These are phyloP conservation scores for Meghimatium bilineatum DNA, from an alignment of 2,888 invertebrate genomes.

Conservation along the genomic window DNA sequence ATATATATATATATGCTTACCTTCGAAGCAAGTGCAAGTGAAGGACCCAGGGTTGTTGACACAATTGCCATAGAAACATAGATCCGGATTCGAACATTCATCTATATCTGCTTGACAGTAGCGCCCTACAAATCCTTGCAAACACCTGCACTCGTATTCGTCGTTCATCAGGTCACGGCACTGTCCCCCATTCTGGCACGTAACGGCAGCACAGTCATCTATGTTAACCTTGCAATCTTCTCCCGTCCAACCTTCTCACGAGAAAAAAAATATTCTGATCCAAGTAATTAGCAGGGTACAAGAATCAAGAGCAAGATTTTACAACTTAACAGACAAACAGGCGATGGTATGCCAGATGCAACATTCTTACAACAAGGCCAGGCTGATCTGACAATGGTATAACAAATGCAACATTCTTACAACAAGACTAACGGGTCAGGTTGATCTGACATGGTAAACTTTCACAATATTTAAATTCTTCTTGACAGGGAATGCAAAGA, in stretches of 20 bases:
- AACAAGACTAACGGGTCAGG: no score
- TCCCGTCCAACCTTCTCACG: conserved; percentile 24
- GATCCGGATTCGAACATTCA: not conserved
- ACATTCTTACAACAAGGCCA: not conserved
- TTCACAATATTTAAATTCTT: no score
- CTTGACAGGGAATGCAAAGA: no score
- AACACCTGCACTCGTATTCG: conserved; percentile 23
- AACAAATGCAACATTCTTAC: no score
- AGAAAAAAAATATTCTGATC: not conserved
- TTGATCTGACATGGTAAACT: no score
- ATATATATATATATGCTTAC: not conserved
- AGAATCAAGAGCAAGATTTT: not conserved
- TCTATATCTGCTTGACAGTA: conserved; percentile 27
- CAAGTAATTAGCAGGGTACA: not conserved
- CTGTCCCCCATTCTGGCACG: conserved; percentile 17
- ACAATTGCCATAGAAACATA: conserved; percentile 27
- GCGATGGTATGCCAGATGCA: not conserved
- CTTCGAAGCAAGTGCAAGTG: not conserved
- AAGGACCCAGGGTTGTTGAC: conserved; percentile 21
- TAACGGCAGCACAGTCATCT: conserved; percentile 5
- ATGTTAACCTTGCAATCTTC: not conserved
- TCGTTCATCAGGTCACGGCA: conserved; percentile 4
- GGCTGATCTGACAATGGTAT: no score
- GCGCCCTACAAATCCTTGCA: not conserved
- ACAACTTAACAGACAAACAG: not conserved